phyloP scores from a whole-genome alignment of 1,140 invertebrate genomes.

The Catajapyx aquilonaris region DNA sequence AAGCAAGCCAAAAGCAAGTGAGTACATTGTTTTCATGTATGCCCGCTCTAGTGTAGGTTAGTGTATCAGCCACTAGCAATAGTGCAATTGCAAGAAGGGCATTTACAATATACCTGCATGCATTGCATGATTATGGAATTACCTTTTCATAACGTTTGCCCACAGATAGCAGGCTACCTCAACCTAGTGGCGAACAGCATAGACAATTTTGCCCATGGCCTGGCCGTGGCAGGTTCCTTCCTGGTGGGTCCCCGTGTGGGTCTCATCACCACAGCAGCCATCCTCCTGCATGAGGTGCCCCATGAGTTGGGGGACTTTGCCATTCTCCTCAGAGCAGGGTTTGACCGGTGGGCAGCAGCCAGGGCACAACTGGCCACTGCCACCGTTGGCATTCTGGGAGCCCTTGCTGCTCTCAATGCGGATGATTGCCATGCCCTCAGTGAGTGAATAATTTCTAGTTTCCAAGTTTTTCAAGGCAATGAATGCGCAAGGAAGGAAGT shows the following conservation, averaged over 20 bases:
- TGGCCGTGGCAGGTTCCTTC: conserved; percentile 89
- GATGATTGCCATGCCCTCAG: no score
- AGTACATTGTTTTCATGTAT: no score
- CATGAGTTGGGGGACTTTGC: conserved; percentile 97
- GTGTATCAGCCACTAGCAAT: no score
- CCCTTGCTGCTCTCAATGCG: conserved; percentile 60
- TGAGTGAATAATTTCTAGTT: no score
- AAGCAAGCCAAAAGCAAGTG: no score
- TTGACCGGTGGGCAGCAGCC: conserved; percentile 79
- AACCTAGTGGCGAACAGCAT: conserved; percentile 89
- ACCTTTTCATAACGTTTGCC: not conserved
- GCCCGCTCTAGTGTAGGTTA: no score
- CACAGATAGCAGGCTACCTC: conserved; percentile 68
- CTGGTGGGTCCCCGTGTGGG: conserved; percentile 71
- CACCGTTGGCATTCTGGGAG: conserved; percentile 63
- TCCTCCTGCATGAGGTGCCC: conserved; percentile 82
- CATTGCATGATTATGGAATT: not conserved
- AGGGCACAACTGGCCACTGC: conserved; percentile 79
- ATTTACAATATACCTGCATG: not conserved
- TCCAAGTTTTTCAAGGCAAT: no score
- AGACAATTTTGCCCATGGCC: conserved; percentile 93
- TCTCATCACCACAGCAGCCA: conserved; percentile 76
- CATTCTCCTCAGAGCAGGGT: conserved; percentile 81
- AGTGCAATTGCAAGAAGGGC: no score
- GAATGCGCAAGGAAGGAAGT: no score